A percentile compares a stretch with the other conserved stretches of the same genome.
phyloP scores from a whole-genome alignment of 2,888 invertebrate species.

The Pasiphila rectangulata region DNA sequence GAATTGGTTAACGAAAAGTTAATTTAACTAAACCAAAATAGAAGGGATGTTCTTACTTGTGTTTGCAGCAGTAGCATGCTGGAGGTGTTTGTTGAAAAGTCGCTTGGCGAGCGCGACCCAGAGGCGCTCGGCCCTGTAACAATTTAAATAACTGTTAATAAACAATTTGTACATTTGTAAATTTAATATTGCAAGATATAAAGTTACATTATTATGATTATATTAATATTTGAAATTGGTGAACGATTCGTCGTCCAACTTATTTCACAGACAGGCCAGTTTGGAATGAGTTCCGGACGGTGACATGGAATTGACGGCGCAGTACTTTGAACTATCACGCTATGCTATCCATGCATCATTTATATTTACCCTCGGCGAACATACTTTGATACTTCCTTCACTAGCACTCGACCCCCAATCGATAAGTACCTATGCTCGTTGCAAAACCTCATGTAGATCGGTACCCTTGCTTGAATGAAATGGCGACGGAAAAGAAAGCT shows the following conservation, averaged over 20 bases:
- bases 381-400: conserved; percentile 77
- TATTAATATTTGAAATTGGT: conserved; percentile 4
- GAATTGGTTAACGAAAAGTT: conserved; percentile 11
- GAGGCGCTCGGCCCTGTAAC: conserved; percentile 80
- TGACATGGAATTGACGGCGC: conserved; percentile 58
- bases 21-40: background rate
- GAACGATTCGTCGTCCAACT: conserved; percentile 32
- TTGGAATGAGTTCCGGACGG: conserved; percentile 53
- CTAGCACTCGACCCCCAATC: conserved; percentile 66
- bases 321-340: conserved; percentile 82
- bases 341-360: conserved; percentile 80
- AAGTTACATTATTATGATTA: conserved; percentile 11
- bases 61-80: conserved; percentile 97
- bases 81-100: conserved; percentile 82
- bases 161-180: background rate
- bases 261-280: conserved; percentile 41
- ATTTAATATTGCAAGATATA: background rate
- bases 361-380: conserved; percentile 80
- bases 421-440: conserved; percentile 50
- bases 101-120: conserved; percentile 81
- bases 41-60: conserved; percentile 85
- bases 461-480: conserved; percentile 56
- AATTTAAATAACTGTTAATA: conserved; percentile 37
- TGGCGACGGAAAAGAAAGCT: conserved; percentile 63
- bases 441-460: conserved; percentile 46